phyloP scores from a whole-genome alignment of 2,888 invertebrate species.

The Drosophila greeni region DNA sequence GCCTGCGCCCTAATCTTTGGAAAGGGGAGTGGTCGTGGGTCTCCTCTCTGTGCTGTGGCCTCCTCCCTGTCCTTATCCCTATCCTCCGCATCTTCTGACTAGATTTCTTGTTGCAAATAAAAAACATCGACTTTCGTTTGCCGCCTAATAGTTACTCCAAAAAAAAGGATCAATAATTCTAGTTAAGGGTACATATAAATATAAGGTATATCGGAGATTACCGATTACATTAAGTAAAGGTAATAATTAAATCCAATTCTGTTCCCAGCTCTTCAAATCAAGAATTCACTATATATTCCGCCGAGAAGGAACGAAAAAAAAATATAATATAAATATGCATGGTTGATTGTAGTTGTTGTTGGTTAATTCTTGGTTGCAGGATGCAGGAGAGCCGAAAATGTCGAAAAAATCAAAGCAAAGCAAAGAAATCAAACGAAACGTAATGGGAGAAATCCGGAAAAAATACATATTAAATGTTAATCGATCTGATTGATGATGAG shows the following conservation, averaged over 20 bases:
- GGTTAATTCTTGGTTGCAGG: constrained; percentile 10
- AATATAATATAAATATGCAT: constrained; percentile 50
- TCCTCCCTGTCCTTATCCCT: constrained; percentile 8
- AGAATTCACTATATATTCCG: constrained; percentile 3
- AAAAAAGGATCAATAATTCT: constrained; percentile 33
- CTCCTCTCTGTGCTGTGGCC: constrained; percentile 21
- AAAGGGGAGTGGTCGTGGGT: constrained; percentile 39
- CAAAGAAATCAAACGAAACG: constrained; percentile 40
- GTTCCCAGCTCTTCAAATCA: constrained; percentile 4
- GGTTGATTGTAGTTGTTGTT: constrained; percentile 27
- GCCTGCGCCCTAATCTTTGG: constrained; percentile 54
- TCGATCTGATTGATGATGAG: constrained; percentile 11
- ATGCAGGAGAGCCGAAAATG: constrained; percentile 14
- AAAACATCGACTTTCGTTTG: constrained; percentile 43
- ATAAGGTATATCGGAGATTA: constrained; percentile 2
- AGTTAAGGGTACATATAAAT: constrained; percentile 37
- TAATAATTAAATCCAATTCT: constrained; percentile 28
- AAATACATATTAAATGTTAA: constrained; percentile 13
- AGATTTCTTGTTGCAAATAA: constrained; percentile 70
- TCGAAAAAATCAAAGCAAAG: constrained; percentile 45
- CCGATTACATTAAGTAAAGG: constrained; percentile 29
- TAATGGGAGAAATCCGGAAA: constrained; percentile 19
- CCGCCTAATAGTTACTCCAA: constrained; percentile 45
- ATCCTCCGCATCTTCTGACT: constrained; percentile 56
- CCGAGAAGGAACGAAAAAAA: constrained; percentile 11